Conservation (phyloP, 1,140 invertebrate species). For the Lepidurus apus region DNA sequence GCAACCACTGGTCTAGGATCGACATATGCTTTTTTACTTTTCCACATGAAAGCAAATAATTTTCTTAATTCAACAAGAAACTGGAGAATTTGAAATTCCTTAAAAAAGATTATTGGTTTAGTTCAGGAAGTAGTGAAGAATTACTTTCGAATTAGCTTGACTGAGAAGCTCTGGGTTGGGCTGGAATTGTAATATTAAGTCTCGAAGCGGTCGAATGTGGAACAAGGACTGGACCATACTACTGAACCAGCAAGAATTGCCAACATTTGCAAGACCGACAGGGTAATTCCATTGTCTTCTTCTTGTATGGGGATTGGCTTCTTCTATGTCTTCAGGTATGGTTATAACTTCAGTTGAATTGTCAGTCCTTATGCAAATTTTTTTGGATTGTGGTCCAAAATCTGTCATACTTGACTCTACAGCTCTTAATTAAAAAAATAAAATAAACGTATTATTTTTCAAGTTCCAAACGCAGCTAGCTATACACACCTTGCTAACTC, state of each 20-base stretch:
- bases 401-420: neutral
- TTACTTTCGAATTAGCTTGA: neutral
- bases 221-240: constrained; percentile 2
- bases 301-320: neutral
- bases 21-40: constrained; percentile 3
- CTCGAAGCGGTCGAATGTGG: neutral
- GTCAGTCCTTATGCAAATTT: neutral
- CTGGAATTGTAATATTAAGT: neutral
- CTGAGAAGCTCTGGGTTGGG: neutral
- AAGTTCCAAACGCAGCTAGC: neutral
- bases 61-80: neutral
- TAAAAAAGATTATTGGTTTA: neutral
- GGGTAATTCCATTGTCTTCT: constrained; percentile 1
- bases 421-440: neutral
- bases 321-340: neutral
- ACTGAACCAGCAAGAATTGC: neutral
- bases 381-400: neutral
- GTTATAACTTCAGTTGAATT: neutral
- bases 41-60: constrained; percentile 9
- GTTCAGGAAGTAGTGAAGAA: neutral
- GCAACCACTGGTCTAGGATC: neutral
- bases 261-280: neutral
- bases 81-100: constrained; percentile 2
- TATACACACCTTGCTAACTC: neutral
- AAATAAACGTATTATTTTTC: neutral